These are phyloP conservation scores for Rotaria socialis DNA, from an alignment of 2,888 invertebrate genomes.

Conservation along the genomic window DNA sequence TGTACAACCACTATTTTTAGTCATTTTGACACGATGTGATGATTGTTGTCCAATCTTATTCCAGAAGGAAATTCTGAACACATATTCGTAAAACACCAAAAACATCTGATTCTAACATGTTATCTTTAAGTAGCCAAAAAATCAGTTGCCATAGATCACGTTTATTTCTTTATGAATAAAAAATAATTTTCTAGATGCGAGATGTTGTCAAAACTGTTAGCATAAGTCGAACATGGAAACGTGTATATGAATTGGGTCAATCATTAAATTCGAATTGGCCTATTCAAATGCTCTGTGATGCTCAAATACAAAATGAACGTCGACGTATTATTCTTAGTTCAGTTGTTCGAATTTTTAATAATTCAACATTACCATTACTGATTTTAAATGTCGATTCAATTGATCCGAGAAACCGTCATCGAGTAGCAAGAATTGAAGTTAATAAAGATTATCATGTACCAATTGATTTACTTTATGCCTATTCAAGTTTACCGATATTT, in stretches of 20 bases:
- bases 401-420: not conserved
- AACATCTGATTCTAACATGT: too few relatives aligned
- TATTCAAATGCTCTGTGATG: too few relatives aligned
- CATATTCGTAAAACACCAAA: too few relatives aligned
- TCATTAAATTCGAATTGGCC: too few relatives aligned
- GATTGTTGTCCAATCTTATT: too few relatives aligned
- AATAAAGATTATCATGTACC: slow-evolving; percentile 15
- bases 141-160: too few relatives aligned
- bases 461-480: not conserved
- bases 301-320: too few relatives aligned
- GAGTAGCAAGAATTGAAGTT: not conserved
- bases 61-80: too few relatives aligned
- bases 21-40: too few relatives aligned
- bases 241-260: not conserved
- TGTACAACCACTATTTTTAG: too few relatives aligned
- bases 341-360: not conserved
- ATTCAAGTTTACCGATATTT: not conserved
- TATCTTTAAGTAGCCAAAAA: not conserved
- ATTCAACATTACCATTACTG: not conserved
- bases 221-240: not conserved
- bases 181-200: not conserved
- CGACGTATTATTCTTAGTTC: too few relatives aligned
- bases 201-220: not conserved
- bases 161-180: not conserved
- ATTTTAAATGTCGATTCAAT: not conserved